Conservation (phyloP, 2,888 invertebrate genomes). For the Lordiphosa fenestrarum region DNA sequence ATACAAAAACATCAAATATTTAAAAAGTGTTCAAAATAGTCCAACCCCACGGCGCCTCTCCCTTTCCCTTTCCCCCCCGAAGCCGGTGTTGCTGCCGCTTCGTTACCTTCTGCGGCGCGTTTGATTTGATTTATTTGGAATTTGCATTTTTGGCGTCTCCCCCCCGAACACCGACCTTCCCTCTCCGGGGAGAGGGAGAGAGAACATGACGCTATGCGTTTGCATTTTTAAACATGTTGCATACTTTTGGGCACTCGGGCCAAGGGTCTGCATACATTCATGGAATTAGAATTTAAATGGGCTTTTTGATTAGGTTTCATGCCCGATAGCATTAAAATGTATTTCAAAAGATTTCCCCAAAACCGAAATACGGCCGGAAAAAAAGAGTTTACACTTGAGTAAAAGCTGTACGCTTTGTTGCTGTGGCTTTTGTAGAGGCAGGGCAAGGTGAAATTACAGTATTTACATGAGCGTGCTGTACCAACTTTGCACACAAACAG, state of each 20-base stretch:
- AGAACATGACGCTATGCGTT: constrained; percentile 20
- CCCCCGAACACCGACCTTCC: not conserved
- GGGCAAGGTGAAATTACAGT: too few relatives aligned
- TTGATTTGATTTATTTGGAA: constrained; percentile 72
- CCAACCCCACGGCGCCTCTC: too few relatives aligned
- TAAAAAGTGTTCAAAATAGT: constrained; percentile 59
- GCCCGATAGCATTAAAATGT: not conserved
- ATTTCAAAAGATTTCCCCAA: constrained; percentile 2
- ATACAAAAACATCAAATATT: constrained; percentile 69
- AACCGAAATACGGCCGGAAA: too few relatives aligned
- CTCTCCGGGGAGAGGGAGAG: not conserved
- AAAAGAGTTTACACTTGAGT: too few relatives aligned
- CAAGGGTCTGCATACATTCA: constrained; percentile 28
- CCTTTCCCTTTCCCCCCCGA: constrained; percentile 18
- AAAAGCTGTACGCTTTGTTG: too few relatives aligned
- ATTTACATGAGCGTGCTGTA: too few relatives aligned
- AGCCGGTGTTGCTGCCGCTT: constrained; percentile 76
- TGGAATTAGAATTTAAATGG: constrained; percentile 49
- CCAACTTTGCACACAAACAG: too few relatives aligned
- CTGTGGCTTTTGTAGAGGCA: too few relatives aligned
- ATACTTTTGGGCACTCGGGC: constrained; percentile 61
- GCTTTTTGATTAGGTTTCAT: constrained; percentile 38
- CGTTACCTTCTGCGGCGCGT: constrained; percentile 73
- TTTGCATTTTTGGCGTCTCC: constrained; percentile 62
- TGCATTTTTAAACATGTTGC: constrained; percentile 70